Percentiles rank a stretch among this genome's conserved stretches.
Evolutionary conservation across 2,797 vertebrate species (phyloP).

Genomic region (Artibeus lituratus): DNA sequence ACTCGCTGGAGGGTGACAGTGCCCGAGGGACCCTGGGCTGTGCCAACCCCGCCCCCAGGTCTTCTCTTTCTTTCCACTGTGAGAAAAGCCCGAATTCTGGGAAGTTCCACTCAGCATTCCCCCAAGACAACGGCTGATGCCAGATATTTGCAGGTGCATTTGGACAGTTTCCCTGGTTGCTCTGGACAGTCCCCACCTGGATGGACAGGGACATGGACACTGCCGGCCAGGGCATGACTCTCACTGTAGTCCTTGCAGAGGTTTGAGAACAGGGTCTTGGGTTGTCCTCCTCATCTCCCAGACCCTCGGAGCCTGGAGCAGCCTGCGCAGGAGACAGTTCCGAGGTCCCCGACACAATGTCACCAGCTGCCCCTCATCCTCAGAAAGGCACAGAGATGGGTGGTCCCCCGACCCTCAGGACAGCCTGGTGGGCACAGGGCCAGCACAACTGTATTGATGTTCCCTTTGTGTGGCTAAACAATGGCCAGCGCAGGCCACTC

Average conservation of each 20-base stretch:
- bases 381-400: not conserved
- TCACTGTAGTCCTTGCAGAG: rapidly evolving
- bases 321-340: rapidly evolving
- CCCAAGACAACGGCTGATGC: rapidly evolving
- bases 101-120: rapidly evolving
- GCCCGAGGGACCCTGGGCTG: rapidly evolving
- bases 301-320: not conserved
- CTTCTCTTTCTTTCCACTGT: not conserved
- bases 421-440: not conserved
- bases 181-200: rapidly evolving
- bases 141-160: rapidly evolving
- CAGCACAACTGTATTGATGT: rapidly evolving
- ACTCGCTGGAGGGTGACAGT: rapidly evolving
- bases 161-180: not conserved
- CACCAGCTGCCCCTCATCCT: not conserved
- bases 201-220: not conserved
- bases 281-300: rapidly evolving
- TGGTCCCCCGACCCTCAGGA: not conserved
- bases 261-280: rapidly evolving
- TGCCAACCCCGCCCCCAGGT: not conserved
- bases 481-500: not conserved
- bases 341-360: not conserved
- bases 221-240: not conserved
- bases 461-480: too few relatives aligned
- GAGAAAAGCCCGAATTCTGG: not conserved